These are phyloP conservation scores for Diaprepes abbreviatus DNA, from an alignment of 2,888 invertebrate species.

Conservation along the genomic window DNA sequence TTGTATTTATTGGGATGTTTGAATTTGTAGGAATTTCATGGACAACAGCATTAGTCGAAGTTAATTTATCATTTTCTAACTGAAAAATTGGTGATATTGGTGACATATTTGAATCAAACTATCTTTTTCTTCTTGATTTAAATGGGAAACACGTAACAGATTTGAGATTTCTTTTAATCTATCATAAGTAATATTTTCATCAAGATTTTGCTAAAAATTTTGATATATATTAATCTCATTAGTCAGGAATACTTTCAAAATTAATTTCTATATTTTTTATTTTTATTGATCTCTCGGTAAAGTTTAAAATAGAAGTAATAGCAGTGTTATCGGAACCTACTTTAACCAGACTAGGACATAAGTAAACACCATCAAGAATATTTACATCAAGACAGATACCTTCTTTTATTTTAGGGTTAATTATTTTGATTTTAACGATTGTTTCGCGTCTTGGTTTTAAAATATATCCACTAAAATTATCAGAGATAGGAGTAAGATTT, in stretches of 20 bases:
- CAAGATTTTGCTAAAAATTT: no score
- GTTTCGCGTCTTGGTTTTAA: no score
- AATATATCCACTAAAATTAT: no score
- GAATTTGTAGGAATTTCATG: no score
- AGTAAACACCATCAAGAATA: slow-evolving; percentile 26
- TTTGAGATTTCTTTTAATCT: no score
- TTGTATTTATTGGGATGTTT: no score
- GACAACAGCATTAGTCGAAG: slow-evolving; percentile 11
- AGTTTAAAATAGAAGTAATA: slow-evolving; percentile 41
- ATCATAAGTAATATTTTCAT: no score
- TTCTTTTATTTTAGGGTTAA: slow-evolving; percentile 23
- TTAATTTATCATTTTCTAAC: slow-evolving; percentile 21
- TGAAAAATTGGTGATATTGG: slow-evolving; percentile 7
- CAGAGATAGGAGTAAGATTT: no score
- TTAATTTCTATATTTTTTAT: slow-evolving; percentile 14
- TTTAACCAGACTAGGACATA: slow-evolving; percentile 37
- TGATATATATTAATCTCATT: no score
- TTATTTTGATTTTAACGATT: slow-evolving; percentile 32
- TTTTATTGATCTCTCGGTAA: slow-evolving; percentile 15
- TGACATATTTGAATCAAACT: slow-evolving; percentile 50
- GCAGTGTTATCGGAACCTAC: slow-evolving; percentile 26
- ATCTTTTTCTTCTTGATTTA: slow-evolving; percentile 55
- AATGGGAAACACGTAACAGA: no score
- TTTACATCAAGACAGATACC: slow-evolving; percentile 29
- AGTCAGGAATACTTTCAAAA: slow-evolving; percentile 5